Percentiles rank a stretch among this genome's conserved stretches.
phyloP scores from a whole-genome alignment of 2,797 vertebrate species.

The Meriones psammophilus region DNA sequence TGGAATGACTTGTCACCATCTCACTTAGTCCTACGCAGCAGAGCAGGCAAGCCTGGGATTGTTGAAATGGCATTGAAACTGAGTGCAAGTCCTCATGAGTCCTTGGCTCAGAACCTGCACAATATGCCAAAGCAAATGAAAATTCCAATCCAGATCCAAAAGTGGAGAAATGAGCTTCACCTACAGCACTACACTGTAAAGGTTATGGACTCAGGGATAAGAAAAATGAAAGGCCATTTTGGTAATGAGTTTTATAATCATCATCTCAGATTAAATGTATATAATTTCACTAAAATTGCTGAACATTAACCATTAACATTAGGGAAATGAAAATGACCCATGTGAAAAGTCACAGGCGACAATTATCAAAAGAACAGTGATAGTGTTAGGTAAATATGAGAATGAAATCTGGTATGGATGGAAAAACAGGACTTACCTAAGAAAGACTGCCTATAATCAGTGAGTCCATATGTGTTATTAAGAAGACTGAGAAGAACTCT shows the following conservation, averaged over 20 bases:
- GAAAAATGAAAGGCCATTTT: background rate
- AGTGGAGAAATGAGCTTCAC: background rate
- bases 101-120: constrained; percentile 14
- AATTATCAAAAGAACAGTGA: constrained; percentile 5
- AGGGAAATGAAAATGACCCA: constrained; percentile 53
- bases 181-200: background rate
- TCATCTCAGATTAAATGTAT: background rate
- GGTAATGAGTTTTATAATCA: background rate
- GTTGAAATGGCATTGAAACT: background rate
- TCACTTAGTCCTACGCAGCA: background rate
- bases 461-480: background rate
- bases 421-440: background rate
- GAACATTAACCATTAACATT: constrained; percentile 17
- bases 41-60: background rate
- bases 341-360: background rate
- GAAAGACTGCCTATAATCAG: background rate
- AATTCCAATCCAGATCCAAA: background rate
- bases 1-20: background rate
- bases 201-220: background rate
- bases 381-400: constrained; percentile 36
- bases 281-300: constrained; percentile 37
- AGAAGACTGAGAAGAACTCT: background rate
- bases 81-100: background rate
- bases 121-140: background rate
- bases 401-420: background rate